These are phyloP conservation scores for Cheilosia vernalis DNA, from an alignment of 2,888 invertebrate genomes.

Conservation along the genomic window DNA sequence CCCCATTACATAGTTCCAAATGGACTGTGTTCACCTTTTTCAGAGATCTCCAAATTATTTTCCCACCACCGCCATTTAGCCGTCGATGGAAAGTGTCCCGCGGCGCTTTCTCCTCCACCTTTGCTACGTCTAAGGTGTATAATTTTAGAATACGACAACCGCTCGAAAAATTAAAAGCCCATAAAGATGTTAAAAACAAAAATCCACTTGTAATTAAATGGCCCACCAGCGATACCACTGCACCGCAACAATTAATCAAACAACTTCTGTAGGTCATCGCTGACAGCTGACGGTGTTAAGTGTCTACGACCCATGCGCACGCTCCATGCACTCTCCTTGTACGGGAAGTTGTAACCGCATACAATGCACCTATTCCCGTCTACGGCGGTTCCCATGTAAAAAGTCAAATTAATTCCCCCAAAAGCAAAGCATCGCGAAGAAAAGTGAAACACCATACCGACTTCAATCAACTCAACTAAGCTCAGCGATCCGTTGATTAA, in stretches of 20 bases:
- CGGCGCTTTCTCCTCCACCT: no score
- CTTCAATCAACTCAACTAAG: constrained; percentile 62
- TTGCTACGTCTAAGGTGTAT: no score
- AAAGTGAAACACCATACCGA: constrained; percentile 67
- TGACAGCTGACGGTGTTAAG: constrained; percentile 2
- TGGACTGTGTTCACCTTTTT: no score
- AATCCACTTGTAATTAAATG: background rate
- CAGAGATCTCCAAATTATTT: no score
- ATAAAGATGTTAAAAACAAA: background rate
- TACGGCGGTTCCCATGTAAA: constrained; percentile 46
- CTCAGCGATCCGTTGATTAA: constrained; percentile 71
- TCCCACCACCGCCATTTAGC: no score
- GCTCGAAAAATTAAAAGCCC: background rate
- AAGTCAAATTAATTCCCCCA: constrained; percentile 58
- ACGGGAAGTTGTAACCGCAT: constrained; percentile 52
- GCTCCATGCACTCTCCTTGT: constrained; percentile 44
- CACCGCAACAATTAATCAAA: constrained; percentile 37
- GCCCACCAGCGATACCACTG: background rate
- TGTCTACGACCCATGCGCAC: constrained; percentile 55
- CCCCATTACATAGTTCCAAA: no score
- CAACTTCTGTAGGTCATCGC: constrained; percentile 49
- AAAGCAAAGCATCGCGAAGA: constrained; percentile 44
- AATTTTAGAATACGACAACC: background rate
- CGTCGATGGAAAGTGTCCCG: no score
- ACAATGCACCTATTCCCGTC: constrained; percentile 42